Conservation (phyloP, 30 jellyfish, hydroid and myxozoan species). For the Cassiopea xamachana region DNA sequence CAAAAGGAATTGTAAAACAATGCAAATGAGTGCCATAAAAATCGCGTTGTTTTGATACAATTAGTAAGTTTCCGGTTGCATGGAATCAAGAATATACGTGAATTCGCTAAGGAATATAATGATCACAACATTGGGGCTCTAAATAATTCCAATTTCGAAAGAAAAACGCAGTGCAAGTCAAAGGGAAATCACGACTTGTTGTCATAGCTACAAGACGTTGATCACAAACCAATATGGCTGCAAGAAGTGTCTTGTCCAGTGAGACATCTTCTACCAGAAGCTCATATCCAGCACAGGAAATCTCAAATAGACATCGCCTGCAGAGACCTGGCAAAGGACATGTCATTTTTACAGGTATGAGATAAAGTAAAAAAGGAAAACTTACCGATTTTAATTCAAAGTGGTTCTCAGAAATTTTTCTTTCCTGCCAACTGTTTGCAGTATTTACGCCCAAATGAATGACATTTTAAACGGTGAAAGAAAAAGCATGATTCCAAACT, state of each 20-base stretch:
- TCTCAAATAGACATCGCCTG: background rate
- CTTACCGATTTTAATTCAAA: background rate
- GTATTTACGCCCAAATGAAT: too few species aligned
- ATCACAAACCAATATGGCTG: constrained; percentile 23
- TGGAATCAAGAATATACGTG: too few species aligned
- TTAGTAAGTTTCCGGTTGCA: too few species aligned
- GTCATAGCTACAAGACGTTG: constrained; percentile 3
- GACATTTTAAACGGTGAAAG: too few species aligned
- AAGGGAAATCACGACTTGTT: constrained; percentile 13
- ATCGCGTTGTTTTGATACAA: too few species aligned
- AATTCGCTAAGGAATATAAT: too few species aligned
- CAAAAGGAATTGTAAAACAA: too few species aligned
- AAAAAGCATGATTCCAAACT: too few species aligned
- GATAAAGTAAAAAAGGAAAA: background rate
- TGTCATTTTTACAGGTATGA: constrained; percentile 19
- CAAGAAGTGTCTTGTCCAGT: background rate
- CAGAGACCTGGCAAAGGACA: constrained; percentile 12
- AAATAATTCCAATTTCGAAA: background rate
- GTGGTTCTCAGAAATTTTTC: background rate
- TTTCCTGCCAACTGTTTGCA: background rate
- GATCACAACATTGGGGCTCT: background rate
- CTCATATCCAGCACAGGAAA: background rate
- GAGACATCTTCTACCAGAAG: background rate
- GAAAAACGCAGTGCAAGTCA: background rate
- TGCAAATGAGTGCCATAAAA: too few species aligned